Conservation (phyloP, 2,797 vertebrate species). For the Sebastes trivittatus region DNA sequence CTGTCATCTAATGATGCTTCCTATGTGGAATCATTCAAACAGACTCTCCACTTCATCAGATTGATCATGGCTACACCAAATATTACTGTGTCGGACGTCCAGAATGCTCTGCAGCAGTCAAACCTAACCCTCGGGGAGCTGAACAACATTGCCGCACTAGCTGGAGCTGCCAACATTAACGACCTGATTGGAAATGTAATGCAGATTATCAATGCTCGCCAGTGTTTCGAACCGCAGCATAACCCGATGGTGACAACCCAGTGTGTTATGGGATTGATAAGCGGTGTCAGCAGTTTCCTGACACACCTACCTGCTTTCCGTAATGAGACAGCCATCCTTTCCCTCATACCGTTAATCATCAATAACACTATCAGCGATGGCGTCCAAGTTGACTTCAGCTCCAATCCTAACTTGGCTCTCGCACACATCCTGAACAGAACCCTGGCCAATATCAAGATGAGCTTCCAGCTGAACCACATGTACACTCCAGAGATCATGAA, state of each 20-base stretch:
- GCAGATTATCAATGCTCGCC: constrained; percentile 33
- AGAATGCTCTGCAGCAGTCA: constrained; percentile 65
- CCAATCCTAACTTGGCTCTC: constrained; percentile 28
- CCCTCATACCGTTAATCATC: constrained; percentile 56
- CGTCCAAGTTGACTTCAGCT: constrained; percentile 27
- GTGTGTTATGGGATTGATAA: constrained; percentile 69
- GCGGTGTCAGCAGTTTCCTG: constrained; percentile 59
- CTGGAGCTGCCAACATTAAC: constrained; percentile 48
- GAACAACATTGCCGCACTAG: constrained; percentile 49
- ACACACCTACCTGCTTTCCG: constrained; percentile 44
- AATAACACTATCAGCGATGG: constrained; percentile 49
- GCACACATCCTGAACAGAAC: constrained; percentile 50
- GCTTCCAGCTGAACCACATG: constrained; percentile 63
- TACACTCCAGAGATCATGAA: constrained; percentile 69
- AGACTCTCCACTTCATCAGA: constrained; percentile 68
- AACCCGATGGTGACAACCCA: constrained; percentile 28
- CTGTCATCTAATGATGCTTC: constrained; percentile 49
- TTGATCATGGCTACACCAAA: constrained; percentile 52
- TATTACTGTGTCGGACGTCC: constrained; percentile 58
- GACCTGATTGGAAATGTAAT: constrained; percentile 63
- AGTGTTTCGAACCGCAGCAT: constrained; percentile 69
- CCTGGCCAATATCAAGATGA: constrained; percentile 67
- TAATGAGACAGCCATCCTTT: constrained; percentile 58
- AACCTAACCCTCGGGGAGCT: constrained; percentile 77
- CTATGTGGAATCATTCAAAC: constrained; percentile 47